A percentile compares a stretch with the other conserved stretches of the same genome.
Evolutionary conservation across 2,797 vertebrate genomes (phyloP).

Genomic region (Podarcis lilfordi): DNA sequence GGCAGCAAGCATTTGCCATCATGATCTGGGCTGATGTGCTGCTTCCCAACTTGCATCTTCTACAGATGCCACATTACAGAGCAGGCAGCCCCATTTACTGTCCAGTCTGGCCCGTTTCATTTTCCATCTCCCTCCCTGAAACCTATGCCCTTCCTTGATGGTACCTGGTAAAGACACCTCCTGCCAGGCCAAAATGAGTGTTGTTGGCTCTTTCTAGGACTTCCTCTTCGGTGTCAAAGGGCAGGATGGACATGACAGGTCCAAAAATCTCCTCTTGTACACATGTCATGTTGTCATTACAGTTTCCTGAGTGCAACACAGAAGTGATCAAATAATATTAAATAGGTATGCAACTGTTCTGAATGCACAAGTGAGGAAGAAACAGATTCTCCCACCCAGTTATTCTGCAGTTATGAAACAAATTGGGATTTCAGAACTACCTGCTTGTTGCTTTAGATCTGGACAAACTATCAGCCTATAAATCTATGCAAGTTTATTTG

Average conservation of each 20-base stretch:
- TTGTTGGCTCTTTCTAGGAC: constrained; percentile 90
- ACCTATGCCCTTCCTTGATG: not conserved
- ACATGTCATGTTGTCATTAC: constrained; percentile 93
- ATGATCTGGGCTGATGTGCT: not conserved
- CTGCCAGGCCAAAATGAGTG: constrained; percentile 90
- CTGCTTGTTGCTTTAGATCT: not conserved
- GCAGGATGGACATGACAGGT: constrained; percentile 94
- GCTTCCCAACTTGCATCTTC: not conserved
- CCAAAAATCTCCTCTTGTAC: constrained; percentile 98
- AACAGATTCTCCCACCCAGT: not conserved
- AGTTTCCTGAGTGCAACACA: constrained; percentile 82
- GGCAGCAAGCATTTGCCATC: not conserved
- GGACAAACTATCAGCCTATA: not conserved
- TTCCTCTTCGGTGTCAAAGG: constrained; percentile 94
- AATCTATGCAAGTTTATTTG: not conserved
- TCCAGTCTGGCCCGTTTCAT: not conserved
- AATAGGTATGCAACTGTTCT: not conserved
- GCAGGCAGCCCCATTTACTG: not conserved
- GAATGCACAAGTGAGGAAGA: not conserved
- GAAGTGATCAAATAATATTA: not conserved
- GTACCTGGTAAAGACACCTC: constrained; percentile 96
- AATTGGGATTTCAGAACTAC: not conserved
- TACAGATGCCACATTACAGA: not conserved
- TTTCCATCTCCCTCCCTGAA: no score
- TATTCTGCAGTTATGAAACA: not conserved